Evolutionary conservation across 1,140 invertebrate species (phyloP), one percentile per base, ranked within the genome.

Genomic region (Drosophila triauraria): DNA sequence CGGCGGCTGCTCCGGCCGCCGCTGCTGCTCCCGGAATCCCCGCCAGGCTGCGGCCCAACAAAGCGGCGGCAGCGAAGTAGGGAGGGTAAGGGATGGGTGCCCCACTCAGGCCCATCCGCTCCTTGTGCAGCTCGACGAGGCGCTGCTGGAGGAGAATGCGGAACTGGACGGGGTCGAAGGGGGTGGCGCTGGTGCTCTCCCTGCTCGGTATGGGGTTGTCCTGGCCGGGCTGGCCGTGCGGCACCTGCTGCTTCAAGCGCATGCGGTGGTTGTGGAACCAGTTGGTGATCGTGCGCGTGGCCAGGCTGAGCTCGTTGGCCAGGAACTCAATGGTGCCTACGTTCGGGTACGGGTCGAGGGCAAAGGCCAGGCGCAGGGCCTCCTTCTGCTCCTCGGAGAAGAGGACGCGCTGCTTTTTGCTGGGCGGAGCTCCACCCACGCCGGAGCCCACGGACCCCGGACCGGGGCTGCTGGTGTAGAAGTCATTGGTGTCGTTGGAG

Each of bases 241-340:
- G 96, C 44, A 96, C 96, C 79, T 95, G 95, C 91, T 98, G 98
- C 93, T 99, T 99, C 87, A 99, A 95, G 58, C 99, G 95, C 98
- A 99, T 99, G 62, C 99, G 95, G 93, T 99, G 98, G 93, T 99
- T 99, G 94, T 99, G 99, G 94, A 99, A 99, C 99, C 99, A 99
- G 93, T 99, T 99, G 17, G 98, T 98, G 68, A 99, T 99, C 43
- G 98, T 99, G 76, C 98, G 95, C 12, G 98, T 97, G 2, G 98
- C 98, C n/a, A 99, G 94, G 13, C 96, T 96, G 8, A 99, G 93
- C 92, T 99, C 98, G 17, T 95, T 95, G 10, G 98, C 98, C 54
- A 99, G 94, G 82, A 98, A 98, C 93, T 99, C 99, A 44, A 99
- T 99, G 25, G 98, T 98, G 7, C 96, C 96, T 71, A 98, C 96